A percentile compares a stretch with the other conserved stretches of the same genome.
These are phyloP conservation scores for Lathronympha strigana DNA, from an alignment of 2,888 invertebrate genomes.

Conservation along the genomic window DNA sequence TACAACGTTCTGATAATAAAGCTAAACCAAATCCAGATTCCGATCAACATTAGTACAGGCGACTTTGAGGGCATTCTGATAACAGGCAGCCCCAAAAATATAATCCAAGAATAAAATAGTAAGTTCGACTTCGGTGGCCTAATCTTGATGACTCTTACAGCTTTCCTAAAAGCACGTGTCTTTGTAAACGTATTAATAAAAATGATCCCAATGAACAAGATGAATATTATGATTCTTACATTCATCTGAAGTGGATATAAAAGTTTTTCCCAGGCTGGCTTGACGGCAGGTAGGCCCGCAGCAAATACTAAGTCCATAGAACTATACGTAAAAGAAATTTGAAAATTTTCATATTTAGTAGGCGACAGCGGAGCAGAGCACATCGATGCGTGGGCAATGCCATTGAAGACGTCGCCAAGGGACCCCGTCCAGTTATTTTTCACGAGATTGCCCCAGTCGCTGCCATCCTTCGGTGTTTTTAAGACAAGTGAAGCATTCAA, in stretches of 20 bases:
- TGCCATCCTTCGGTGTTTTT: slow-evolving; percentile 50
- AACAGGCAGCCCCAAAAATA: slow-evolving; percentile 63
- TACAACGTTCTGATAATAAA: slow-evolving; percentile 63
- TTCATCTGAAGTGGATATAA: slow-evolving; percentile 56
- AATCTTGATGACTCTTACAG: slow-evolving; percentile 51
- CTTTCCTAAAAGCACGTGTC: slow-evolving; percentile 50
- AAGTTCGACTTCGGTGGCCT: slow-evolving; percentile 54
- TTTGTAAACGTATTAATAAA: slow-evolving; percentile 53
- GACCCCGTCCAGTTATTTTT: slow-evolving; percentile 68
- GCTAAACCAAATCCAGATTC: slow-evolving; percentile 63
- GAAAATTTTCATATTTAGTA: slow-evolving; percentile 61
- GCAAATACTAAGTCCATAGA: slow-evolving; percentile 67
- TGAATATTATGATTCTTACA: slow-evolving; percentile 54
- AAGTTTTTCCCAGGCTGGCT: slow-evolving; percentile 63
- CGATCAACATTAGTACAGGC: slow-evolving; percentile 53
- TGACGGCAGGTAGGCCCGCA: slow-evolving; percentile 53
- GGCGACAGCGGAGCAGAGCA: slow-evolving; percentile 59
- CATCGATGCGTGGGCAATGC: slow-evolving; percentile 55
- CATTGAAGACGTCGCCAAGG: slow-evolving; percentile 61
- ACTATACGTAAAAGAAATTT: slow-evolving; percentile 64
- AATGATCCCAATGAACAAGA: slow-evolving; percentile 56
- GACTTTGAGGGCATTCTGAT: slow-evolving; percentile 53
- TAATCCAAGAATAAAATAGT: slow-evolving; percentile 62
- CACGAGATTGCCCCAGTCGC: slow-evolving; percentile 54
- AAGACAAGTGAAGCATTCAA: slow-evolving; percentile 63